Evolutionary conservation across 2,888 invertebrate species (phyloP), one percentile per base, ranked within the genome.

Genomic region (Apodemia zela): DNA sequence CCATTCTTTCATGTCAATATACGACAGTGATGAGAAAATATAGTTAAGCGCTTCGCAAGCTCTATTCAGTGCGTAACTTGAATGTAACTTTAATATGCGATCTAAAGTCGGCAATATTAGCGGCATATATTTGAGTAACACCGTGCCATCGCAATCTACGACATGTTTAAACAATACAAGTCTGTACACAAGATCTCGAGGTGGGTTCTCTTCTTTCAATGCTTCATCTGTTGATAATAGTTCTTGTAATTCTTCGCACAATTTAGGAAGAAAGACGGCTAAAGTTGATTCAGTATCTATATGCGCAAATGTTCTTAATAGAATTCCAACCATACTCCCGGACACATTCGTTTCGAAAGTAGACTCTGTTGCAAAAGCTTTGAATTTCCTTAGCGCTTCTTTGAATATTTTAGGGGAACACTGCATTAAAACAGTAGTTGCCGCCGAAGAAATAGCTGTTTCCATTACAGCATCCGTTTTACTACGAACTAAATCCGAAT

Each of bases 311-410:
- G 93, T 91, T 64, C 94, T 93, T 67, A 96, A 93, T 66, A 98
- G 84, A 11, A 94, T 93, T 0, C 96, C 96, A 0, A 96, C 94
- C 79, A 97, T 93, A 77, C 95, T 95, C 0, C 97, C 98, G 0
- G 97, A 95, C 0, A 98, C 96, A 73, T 95, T 95, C 0, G 95
- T 95, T 80, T 98, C 98, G 71, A 97, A 94, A n/a, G 97, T 94
- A 35, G 94, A 94, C 62, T 94, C 94, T 0, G 94, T 94, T 0
- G 95, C 94, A 80, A 97, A 98, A 11, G 93, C 86, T 68, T 94
- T 94, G 42, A 98, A 92, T 79, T 97, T 97, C 70, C 94, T 93
- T 59, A 98, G 79, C 0, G 97, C 97, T 68, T 94, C 92, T 15
- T 85, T 80, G 67, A 93, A 93, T 71, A 94, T 93, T 63, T 89